Evolutionary conservation across 2,797 vertebrate species (phyloP), one percentile per base, ranked within the genome.

Genomic region (Clarias platycephalus): DNA sequence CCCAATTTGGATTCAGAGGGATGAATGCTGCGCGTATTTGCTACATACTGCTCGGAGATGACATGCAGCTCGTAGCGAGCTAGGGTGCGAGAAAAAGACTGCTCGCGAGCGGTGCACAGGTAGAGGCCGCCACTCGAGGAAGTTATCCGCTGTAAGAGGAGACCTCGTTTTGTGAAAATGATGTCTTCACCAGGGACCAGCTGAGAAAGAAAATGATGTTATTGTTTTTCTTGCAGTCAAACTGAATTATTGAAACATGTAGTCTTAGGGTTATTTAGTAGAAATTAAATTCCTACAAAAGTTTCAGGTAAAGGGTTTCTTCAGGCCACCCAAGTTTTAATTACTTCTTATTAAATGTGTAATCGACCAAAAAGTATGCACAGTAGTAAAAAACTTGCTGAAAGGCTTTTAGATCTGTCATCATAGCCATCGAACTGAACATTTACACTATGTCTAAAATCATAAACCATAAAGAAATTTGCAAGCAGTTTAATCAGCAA

Each of bases 81-180:
- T 88, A 96, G 90, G 1, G 90, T 89, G 81, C 90, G 93, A 62
- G 89, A 92, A 92, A 95, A 96, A 22, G 93, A 92, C 87, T 88
- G 93, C 66, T 97, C 95, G 26, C 89, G 87, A 0, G 93, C 80
- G 67, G 81, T 87, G 91, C 96, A 97, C 87, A 90, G 92, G 75
- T 96, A 97, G 79, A 93, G 71, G 60, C 95, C 96, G 0, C 72
- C 10, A 5, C 96, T 94, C 1, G 89, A 84, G 55, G 84, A 88
- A 0, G 90, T 76, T 86, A 97, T 88, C 70, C 76, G 94, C 22
- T 94, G 95, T 68, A 97, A 87, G 88, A 97, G 92, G 89, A 96
- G 84, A 13, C 96, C 96, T 1, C 93, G 93, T 76, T 93, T 93
- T 91, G 95, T 91, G 85, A 91, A 86, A 0, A 93, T 85, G 63